Evolutionary conservation across 2,113 vertebrate genomes (phyloP).

Genomic region (Phaethornis superciliosus): DNA sequence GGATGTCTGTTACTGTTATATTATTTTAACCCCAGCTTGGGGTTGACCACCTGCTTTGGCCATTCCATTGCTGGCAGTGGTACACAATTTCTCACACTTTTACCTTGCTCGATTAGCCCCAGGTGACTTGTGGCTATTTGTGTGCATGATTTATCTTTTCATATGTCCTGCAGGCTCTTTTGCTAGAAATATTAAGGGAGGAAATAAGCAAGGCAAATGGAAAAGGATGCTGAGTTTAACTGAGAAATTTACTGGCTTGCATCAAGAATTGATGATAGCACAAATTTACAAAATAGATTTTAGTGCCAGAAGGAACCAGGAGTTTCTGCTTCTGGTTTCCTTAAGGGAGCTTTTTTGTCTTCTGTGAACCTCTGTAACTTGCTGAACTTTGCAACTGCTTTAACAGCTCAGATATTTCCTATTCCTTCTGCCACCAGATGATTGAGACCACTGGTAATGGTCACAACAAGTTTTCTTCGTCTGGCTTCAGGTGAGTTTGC

Average conservation of each 20-base stretch:
- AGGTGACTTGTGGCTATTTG: background rate
- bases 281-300: background rate
- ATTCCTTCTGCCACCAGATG: background rate
- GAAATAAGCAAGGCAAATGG: background rate
- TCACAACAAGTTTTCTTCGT: background rate
- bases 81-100: background rate
- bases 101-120: background rate
- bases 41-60: background rate
- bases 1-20: background rate
- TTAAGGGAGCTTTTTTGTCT: background rate
- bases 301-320: background rate
- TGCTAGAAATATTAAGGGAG: background rate
- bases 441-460: accelerated
- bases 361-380: background rate
- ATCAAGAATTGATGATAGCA: background rate
- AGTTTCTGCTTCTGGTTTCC: background rate
- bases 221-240: background rate
- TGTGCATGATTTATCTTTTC: background rate
- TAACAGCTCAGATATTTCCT: background rate
- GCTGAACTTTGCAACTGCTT: background rate
- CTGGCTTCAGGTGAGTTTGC: background rate
- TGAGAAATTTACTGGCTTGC: background rate
- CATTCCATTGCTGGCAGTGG: background rate
- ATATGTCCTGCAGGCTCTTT: background rate
- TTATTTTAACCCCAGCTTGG: background rate